Base-by-base conservation (phyloP, 1,140 invertebrate species). In the Heterodera schachtii region DNA sequence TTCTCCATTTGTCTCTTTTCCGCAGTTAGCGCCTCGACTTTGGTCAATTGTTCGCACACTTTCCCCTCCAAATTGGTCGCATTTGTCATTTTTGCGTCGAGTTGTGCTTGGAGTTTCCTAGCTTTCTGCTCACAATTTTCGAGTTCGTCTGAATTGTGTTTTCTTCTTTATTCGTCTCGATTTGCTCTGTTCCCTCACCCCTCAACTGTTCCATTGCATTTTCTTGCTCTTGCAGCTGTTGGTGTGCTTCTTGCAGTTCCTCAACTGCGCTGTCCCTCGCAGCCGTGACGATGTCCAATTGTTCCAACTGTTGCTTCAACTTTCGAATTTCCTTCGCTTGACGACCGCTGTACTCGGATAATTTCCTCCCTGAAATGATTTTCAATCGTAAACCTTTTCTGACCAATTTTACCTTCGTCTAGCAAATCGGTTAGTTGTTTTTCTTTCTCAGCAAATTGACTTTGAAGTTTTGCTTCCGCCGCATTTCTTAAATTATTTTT, bases 391-490 rank as follows among this genome's bases (percentile, higher is more conserved):
- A n/a, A 2, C 44, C 1, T 46, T 80, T n/a, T 80, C 11, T 41
- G 71, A 19, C 13, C 2, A n/a, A 73, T n/a, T 73, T 74, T 81
- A 87, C 84, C 85, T 88, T 86, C 85, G 11, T 87, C 86, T 83
- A 86, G 82, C 57, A 86, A 79, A 13, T 86, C 85, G 52, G 80
- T 84, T 16, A 86, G 49, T 66, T 88, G 86, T 60, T 84, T 84
- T 41, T 86, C 85, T n/a, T 87, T 86, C 46, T 86, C 87, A 2
- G 73, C 81, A 43, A 88, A 66, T 78, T 87, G 76, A 69, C 84
- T 88, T 79, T 88, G 86, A 11, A 88, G 73, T 78, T 86, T 86
- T 4, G 85, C n/a, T 73, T 86, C 87, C 5, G 60, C 49, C 7
- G 75, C 21, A 69, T 8, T 52, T 52, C 81, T 83, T 46, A 84